Base-by-base conservation (phyloP, 2,888 invertebrate genomes). In the Adineta ricciae region DNA sequence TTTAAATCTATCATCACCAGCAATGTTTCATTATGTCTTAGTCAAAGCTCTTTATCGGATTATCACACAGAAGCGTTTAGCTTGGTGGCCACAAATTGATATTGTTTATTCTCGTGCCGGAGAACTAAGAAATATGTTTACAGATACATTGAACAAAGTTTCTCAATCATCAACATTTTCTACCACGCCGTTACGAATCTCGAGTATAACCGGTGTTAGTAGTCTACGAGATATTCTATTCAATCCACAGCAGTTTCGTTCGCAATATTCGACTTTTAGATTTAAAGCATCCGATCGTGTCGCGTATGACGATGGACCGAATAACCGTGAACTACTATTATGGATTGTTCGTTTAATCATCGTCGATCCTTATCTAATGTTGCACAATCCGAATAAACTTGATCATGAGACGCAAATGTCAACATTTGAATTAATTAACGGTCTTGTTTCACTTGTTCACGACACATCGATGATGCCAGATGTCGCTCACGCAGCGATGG, bases 61-160 rank as follows among this genome's bases (percentile, higher is more conserved):
- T 86, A 91, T 91, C 83, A 90, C 91, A 56, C 91, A 91, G 91
- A 94, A 95, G 0, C 93, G 95, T 38, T 91, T 98, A 86, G 93
- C 94, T 11, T 98, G 98, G 97, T 98, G 98, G 98, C 97, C 98
- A 4, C 95, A 96, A 90, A 96, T 97, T 84, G 96, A 96, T 90
- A 92, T 97, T 87, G 93, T 99, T 27, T 97, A 97, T 89, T 94
- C 94, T 85, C 94, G 95, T 87, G 96, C 97, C 0, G 94, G 94
- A 0, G 97, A 98, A 90, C 91, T 98, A 83, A 92, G 97, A 56
- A 94, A 94, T 56, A 94, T 99, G 93, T 97, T 98, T 90, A 96
- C 95, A 0, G 97, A 98, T 89, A 96, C 96, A 0, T 92, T 97
- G 49, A 97, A 96, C 90, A 97, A 96, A 91, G 96, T 96, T 14